These are phyloP conservation scores for Anabas testudineus DNA, from an alignment of 2,797 vertebrate genomes.

Conservation along the genomic window DNA sequence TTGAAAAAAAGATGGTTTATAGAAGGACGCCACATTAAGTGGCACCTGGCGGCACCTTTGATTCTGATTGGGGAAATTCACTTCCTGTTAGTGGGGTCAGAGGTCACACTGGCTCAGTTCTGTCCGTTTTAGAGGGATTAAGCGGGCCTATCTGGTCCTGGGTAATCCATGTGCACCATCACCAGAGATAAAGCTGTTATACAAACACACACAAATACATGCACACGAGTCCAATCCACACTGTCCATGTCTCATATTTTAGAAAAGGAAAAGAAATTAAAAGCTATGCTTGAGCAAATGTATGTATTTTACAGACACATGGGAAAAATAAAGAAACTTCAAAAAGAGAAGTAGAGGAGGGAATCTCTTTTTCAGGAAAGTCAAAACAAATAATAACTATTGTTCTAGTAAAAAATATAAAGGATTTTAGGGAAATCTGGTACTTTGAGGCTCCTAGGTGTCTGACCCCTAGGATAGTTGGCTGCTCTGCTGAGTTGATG, in stretches of 20 bases:
- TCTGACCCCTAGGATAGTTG: too few species aligned
- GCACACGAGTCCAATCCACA: conserved; percentile 30
- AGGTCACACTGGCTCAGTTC: conserved; percentile 61
- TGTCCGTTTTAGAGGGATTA: conserved; percentile 76
- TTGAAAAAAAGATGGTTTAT: neutral
- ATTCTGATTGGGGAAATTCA: conserved; percentile 52
- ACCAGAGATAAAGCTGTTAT: conserved; percentile 54
- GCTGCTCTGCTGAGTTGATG: neutral
- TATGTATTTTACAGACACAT: too few species aligned
- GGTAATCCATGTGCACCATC: conserved; percentile 76
- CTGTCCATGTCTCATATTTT: conserved; percentile 42
- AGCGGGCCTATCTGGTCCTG: conserved; percentile 65
- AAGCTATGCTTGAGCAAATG: too few species aligned
- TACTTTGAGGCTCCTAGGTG: neutral
- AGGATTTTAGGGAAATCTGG: neutral
- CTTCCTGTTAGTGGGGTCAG: conserved; percentile 68
- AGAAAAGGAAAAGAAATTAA: too few species aligned
- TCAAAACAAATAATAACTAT: too few species aligned
- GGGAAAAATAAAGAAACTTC: too few species aligned
- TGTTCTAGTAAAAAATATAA: too few species aligned
- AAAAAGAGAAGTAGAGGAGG: too few species aligned
- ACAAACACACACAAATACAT: conserved; percentile 20
- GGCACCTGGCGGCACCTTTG: conserved; percentile 18
- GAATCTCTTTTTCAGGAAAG: too few species aligned
- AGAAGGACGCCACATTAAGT: neutral